These are phyloP conservation scores for Drosophila bocqueti DNA, from an alignment of 1,140 invertebrate genomes.

Conservation along the genomic window DNA sequence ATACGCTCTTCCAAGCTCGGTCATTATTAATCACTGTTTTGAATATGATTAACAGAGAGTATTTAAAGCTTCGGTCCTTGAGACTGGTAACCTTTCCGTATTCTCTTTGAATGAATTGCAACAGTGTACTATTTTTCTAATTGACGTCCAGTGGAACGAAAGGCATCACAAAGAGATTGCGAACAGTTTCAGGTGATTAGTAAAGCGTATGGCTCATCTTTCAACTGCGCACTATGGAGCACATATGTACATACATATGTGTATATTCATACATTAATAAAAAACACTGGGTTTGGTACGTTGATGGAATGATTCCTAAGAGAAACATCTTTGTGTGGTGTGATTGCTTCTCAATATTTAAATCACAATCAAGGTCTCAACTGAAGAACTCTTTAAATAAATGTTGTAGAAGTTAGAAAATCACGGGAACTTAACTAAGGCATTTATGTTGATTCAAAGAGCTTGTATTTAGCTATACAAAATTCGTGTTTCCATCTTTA, in stretches of 20 bases:
- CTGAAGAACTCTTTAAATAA: background rate
- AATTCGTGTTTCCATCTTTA: constrained; percentile 2
- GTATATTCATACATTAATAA: background rate
- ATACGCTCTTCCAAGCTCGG: constrained; percentile 4
- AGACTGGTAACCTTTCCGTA: background rate
- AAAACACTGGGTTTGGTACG: background rate
- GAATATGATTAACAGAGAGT: constrained; percentile 12
- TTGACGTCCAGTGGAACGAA: constrained; percentile 38
- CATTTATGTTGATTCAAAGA: background rate
- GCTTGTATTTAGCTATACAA: background rate
- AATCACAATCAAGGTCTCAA: background rate
- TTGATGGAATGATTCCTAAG: background rate
- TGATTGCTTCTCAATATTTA: background rate
- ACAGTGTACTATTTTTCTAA: background rate
- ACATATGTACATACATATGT: background rate
- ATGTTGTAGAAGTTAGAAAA: background rate
- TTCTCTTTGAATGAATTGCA: background rate
- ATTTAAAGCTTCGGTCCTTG: constrained; percentile 6
- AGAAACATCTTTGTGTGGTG: background rate
- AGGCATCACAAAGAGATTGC: background rate
- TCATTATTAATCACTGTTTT: constrained; percentile 9
- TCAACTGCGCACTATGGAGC: constrained; percentile 24
- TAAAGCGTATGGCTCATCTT: constrained; percentile 12
- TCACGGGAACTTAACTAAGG: background rate
- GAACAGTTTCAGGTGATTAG: constrained; percentile 9